Evolutionary conservation across 92 coral and sea anemone genomes (phyloP), one percentile per base, ranked within the genome.

Genomic region (Paragorgia papillata): DNA sequence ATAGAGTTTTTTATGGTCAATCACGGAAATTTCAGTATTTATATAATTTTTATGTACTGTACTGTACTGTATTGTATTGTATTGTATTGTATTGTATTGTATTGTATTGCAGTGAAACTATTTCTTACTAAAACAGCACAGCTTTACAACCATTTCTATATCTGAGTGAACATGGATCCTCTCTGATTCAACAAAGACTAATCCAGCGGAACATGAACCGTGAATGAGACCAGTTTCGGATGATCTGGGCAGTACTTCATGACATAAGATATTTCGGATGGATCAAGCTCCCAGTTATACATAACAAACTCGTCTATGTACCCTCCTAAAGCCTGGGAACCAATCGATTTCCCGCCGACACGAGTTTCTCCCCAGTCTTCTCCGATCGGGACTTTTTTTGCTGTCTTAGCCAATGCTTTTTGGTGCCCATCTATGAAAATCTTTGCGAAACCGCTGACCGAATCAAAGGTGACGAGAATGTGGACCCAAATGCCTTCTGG

Each of bases 401-500:
- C 77, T 61, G 92, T 89, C 27, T 66, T 86, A 20, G 62, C 75
- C 19, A 83, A 69, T 22, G 88, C 90, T 66, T 90, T 86, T 50
- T 88, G 62, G 22, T 91, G 87, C 34, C 99, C 99, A 44, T 95
- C 92, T 14, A 95, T 94, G 55, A 86, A 95, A 26, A 95, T 57
- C 30, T 85, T 91, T 20, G 99, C 99, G 43, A 69, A 73, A 62
- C 99, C 97, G 67, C 84, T 74, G 61, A 73, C 79, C 13, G 97
- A 80, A 74, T 79, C 90, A 75, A 86, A 95, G 0, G 99, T 95
- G 21, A 92, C 99, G 1, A 93, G 83, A 65, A 95, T 89, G 74
- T 95, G 99, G 80, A 89, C 90, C 99, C 99, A 95, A 46, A 95
- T 83, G 26, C 92, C 97, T 57, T 95, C 99, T 12, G 99, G 99